Base-by-base conservation (phyloP, 2,888 invertebrate species). In the Eremobia ochroleuca region DNA sequence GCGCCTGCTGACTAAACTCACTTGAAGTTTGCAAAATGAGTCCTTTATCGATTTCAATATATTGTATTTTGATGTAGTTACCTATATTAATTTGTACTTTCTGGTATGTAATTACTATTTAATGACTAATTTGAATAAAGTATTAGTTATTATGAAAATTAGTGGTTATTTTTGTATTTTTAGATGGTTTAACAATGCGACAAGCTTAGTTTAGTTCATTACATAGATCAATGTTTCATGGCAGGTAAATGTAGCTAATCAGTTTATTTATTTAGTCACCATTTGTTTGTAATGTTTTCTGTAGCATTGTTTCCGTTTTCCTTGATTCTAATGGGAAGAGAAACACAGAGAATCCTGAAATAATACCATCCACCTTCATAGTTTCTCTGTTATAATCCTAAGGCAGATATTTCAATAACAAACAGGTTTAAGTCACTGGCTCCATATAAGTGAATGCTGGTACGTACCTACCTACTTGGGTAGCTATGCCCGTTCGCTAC, bases 1-100 rank as follows among this genome's bases (percentile, higher is more conserved):
- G 91, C 91, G 88, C 90, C 85, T 87, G 85, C 87, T 82, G 80
- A 87, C 87, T 73, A 72, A 55, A 85, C 87, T 87, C 83, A 85
- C 85, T 89, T 88, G 86, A 81, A 79, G 81, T 84, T 89, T 89
- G 85, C 85, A 77, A 85, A 87, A 76, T 86, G 73, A 70, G 74
- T 82, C 58, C 78, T 76, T 58, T 28, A 66, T 11, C n/a, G 46
- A 81, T 85, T 83, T 59, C 66, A 81, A 61, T 79, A 75, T 43
- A 49, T 34, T 78, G 70, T 79, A 68, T 79, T 76, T 67, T 71
- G 71, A 67, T 79, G 58, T 34, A 40, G 4, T 11, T n/a, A n/a
- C n/a, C n/a, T 65, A 21, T 37, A n/a, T 25, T 13, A 28, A 61
- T 64, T 66, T 25, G 31, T 68, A 58, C 6, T 21, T 61, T 52